Base-by-base conservation (phyloP, 2,797 vertebrate species). In the Pangasius djambal region DNA sequence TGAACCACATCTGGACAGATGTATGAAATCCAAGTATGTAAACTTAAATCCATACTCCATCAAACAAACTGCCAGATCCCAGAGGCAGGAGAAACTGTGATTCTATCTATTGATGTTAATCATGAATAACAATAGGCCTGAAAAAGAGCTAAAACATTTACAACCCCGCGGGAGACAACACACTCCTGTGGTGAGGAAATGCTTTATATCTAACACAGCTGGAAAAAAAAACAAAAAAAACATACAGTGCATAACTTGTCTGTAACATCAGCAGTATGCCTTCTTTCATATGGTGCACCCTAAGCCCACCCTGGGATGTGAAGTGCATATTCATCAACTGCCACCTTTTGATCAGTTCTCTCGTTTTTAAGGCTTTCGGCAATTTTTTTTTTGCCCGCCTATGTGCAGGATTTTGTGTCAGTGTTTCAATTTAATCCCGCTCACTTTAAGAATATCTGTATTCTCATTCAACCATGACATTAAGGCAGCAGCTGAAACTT, bases 101-200 rank as follows among this genome's bases (percentile, higher is more conserved):
- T 52, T n/a, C 25, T 50, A 28, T 57, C 18, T 55, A 25, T 48
- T 40, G 7, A 59, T 61, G 78, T 50, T 34, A 18, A 52, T 81
- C n/a, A 70, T 40, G 50, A 81, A 83, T 16, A n/a, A 88, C 72
- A 50, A 52, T 34, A 74, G 34, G 83, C 34, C 70, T 83, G 63
- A 70, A 88, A 88, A 87, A 37, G 87, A 90, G 37, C 6, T 55
- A 18, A 83, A 82, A 63, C 20, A 12, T 84, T 92, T 88, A 86
- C 57, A 20, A 16, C 34, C 61, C 31, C 28, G 40, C 31, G 79
- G 48, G 69, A 78, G 37, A 40, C 65, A 72, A 84, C 40, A 20
- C 40, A 1, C 40, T 31, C 61, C 13, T 67, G 28, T 65, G 65
- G 85, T 86, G 63, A 86, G 83, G 37, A 89, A 90, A 88, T 79